Conservation (phyloP, 2,113 vertebrate species). For the Sialia sialis region DNA sequence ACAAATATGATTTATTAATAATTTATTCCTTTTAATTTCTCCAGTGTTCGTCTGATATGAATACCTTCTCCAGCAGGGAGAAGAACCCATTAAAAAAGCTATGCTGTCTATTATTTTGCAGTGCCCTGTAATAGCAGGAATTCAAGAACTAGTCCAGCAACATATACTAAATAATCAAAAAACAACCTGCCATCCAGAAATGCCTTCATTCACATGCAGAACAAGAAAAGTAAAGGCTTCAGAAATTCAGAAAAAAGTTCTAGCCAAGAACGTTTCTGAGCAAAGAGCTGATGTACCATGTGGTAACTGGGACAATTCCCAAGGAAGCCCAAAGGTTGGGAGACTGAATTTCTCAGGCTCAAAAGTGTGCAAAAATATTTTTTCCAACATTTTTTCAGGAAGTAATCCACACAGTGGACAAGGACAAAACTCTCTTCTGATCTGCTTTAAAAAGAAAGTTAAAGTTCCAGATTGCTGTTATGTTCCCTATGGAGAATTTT, state of each 20-base stretch:
- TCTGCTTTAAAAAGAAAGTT: background rate
- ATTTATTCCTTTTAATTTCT: background rate
- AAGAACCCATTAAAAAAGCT: background rate
- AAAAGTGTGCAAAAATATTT: background rate
- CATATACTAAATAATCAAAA: background rate
- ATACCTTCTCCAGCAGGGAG: background rate
- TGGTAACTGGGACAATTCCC: background rate
- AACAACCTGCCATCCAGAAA: background rate
- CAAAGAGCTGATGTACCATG: background rate
- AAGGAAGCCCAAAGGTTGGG: background rate
- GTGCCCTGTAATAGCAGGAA: background rate
- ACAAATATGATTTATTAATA: background rate
- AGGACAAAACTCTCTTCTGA: background rate
- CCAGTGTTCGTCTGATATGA: background rate
- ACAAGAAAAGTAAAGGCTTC: background rate
- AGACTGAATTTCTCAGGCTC: background rate
- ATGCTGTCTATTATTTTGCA: background rate
- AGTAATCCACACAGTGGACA: background rate
- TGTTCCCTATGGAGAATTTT: background rate
- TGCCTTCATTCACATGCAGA: background rate
- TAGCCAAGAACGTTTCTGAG: background rate
- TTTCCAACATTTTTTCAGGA: background rate
- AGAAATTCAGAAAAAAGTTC: background rate
- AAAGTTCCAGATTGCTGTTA: background rate
- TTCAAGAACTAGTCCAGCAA: background rate